A percentile compares a stretch with the other conserved stretches of the same genome.
These are phyloP conservation scores for Mizuhopecten yessoensis DNA, from an alignment of 1,140 invertebrate genomes.

Conservation along the genomic window DNA sequence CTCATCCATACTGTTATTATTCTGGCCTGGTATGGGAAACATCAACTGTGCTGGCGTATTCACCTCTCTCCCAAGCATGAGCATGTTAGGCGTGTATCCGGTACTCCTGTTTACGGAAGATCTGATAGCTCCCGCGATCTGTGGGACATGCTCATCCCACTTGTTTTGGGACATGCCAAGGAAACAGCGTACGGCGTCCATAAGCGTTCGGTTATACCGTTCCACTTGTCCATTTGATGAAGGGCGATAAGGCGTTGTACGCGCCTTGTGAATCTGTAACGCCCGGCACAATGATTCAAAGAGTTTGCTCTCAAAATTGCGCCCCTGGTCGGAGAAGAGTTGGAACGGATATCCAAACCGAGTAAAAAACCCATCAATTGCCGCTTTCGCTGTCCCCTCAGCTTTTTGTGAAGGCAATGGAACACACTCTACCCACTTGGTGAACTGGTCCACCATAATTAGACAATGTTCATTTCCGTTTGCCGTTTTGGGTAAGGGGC, in stretches of 20 bases:
- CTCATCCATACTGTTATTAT: too few species aligned
- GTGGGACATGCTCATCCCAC: not conserved
- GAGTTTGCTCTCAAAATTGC: not conserved
- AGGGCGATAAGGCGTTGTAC: conserved; percentile 11
- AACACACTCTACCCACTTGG: conserved; percentile 26
- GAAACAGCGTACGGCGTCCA: not conserved
- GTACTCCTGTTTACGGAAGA: not conserved
- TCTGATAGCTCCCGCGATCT: not conserved
- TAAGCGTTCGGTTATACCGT: not conserved
- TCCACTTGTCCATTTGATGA: not conserved
- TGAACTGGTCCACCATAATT: not conserved
- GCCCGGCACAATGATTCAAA: not conserved
- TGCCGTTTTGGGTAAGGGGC: conserved; percentile 30
- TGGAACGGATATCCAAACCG: not conserved
- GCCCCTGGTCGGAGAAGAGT: too few species aligned
- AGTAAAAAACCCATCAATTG: not conserved
- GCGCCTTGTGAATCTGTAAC: not conserved
- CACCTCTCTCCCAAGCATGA: too few species aligned
- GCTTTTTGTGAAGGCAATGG: not conserved
- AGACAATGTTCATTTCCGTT: conserved; percentile 15
- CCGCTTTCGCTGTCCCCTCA: not conserved
- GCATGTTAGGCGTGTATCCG: not conserved
- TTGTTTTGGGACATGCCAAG: not conserved
- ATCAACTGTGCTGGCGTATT: too few species aligned
- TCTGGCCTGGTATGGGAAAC: too few species aligned